phyloP scores from a whole-genome alignment of 1,140 invertebrate species.

The Macrostomum lignano region DNA sequence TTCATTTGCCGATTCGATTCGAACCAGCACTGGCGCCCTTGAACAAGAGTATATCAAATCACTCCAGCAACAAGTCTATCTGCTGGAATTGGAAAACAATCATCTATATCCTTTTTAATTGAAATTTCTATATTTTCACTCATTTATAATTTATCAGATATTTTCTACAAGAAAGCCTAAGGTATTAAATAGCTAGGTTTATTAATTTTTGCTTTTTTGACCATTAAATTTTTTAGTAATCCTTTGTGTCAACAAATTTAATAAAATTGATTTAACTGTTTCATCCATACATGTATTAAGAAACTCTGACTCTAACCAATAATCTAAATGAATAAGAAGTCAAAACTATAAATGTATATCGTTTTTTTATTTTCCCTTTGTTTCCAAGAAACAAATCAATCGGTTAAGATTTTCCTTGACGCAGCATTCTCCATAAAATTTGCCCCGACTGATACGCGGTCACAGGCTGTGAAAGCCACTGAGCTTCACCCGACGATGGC shows the following conservation, averaged over 20 bases:
- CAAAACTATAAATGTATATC: not conserved
- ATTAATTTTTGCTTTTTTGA: conserved; percentile 5
- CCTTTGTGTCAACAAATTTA: conserved; percentile 4
- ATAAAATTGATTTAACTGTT: no score
- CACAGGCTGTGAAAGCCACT: conserved; percentile 20
- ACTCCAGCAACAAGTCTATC: conserved; percentile 26
- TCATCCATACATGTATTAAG: conserved; percentile 11
- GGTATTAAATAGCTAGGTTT: not conserved
- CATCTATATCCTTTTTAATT: conserved; percentile 24
- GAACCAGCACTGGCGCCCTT: conserved; percentile 9
- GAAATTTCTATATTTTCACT: not conserved
- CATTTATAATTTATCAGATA: not conserved
- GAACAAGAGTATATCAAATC: conserved; percentile 27
- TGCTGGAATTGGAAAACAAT: conserved; percentile 24
- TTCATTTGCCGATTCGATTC: no score
- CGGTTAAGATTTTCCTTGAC: no score
- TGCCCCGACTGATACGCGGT: no score
- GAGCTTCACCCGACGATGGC: conserved; percentile 25
- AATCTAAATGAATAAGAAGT: not conserved
- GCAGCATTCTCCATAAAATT: not conserved
- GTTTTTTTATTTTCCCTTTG: conserved; percentile 3
- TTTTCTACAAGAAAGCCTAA: not conserved
- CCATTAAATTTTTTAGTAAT: not conserved
- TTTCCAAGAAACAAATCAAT: not conserved
- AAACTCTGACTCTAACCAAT: no score